Evolutionary conservation across 2,797 vertebrate genomes (phyloP).

Genomic region (Neomorphus geoffroyi): DNA sequence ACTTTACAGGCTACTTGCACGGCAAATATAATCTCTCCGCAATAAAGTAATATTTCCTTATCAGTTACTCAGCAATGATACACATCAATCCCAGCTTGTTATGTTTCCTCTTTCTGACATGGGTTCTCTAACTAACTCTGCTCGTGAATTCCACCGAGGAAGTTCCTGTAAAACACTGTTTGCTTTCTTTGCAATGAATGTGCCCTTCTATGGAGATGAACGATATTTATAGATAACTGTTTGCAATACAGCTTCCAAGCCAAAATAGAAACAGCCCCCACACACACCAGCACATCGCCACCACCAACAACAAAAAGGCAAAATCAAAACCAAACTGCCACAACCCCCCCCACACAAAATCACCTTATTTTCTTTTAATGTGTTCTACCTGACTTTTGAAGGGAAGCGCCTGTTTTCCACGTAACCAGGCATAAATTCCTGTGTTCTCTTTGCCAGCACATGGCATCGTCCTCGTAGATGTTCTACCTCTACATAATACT

Average conservation of each 20-base stretch:
- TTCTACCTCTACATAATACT: background rate
- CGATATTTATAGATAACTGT: background rate
- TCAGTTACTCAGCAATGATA: background rate
- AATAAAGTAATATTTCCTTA: background rate
- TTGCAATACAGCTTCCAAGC: background rate
- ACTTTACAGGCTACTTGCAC: background rate
- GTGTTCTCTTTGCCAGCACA: background rate
- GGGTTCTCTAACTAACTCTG: background rate
- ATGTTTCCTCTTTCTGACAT: background rate
- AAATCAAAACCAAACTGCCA: fast-evolving
- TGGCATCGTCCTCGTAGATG: background rate
- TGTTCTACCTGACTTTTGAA: background rate
- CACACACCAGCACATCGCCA: background rate
- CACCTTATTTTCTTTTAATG: background rate
- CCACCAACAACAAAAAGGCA: background rate
- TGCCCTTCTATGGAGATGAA: background rate
- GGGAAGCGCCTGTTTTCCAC: background rate
- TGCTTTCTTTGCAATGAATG: background rate
- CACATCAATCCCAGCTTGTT: background rate
- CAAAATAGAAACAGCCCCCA: background rate
- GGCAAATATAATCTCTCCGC: background rate
- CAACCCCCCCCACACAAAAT: no score
- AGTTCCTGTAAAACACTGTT: background rate
- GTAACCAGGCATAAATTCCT: background rate
- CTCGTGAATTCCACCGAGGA: background rate